phyloP scores from a whole-genome alignment of 2,797 vertebrate genomes.

The Crossoptilon crossoptilon region DNA sequence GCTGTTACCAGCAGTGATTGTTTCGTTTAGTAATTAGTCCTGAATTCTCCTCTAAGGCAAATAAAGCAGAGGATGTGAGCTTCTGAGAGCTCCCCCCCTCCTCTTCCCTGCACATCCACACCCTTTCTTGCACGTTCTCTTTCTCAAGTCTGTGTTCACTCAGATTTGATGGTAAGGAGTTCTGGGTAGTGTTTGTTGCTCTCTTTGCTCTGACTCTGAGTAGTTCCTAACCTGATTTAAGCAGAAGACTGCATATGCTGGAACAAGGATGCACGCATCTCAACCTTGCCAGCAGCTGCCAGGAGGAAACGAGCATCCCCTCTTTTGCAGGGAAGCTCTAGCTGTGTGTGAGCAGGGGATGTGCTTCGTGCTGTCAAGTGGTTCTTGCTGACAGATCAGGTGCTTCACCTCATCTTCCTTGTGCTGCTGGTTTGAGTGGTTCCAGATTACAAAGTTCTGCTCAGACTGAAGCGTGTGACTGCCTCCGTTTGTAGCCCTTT shows the following conservation, averaged over 20 bases:
- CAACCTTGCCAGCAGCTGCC: neutral
- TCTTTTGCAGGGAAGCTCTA: neutral
- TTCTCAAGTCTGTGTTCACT: neutral
- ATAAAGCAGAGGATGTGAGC: slow-evolving; percentile 50
- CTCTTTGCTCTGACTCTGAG: neutral
- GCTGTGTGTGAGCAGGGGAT: neutral
- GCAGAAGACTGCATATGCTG: neutral
- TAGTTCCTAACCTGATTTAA: neutral
- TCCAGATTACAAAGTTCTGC: neutral
- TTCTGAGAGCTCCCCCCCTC: neutral
- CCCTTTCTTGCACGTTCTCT: neutral
- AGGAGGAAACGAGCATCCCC: neutral
- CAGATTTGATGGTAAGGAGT: neutral
- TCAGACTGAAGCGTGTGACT: neutral
- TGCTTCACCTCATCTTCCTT: neutral
- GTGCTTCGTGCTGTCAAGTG: neutral
- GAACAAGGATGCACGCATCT: neutral
- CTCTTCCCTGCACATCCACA: neutral
- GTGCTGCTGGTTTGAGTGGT: neutral
- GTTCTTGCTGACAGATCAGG: neutral
- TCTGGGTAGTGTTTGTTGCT: neutral
- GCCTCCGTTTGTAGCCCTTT: neutral
- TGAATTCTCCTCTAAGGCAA: slow-evolving; percentile 33
- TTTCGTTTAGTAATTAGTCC: slow-evolving; percentile 52
- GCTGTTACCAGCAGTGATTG: slow-evolving; percentile 51